A percentile compares a stretch with the other conserved stretches of the same genome.
phyloP scores from a whole-genome alignment of 2,113 vertebrate genomes.

The Ophiodon elongatus region DNA sequence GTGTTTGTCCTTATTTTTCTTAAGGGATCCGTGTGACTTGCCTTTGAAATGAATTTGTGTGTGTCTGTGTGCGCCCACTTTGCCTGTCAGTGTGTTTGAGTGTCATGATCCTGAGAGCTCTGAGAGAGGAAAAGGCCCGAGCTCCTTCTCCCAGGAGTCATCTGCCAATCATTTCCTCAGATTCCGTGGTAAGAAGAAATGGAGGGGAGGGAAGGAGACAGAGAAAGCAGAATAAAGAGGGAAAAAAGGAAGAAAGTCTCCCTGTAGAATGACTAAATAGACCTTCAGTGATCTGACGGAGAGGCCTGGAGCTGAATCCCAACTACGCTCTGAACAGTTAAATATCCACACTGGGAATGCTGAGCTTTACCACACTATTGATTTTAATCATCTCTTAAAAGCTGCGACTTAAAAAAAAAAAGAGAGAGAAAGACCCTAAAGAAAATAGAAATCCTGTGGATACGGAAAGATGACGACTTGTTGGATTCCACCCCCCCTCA shows the following conservation, averaged over 20 bases:
- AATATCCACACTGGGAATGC: conserved; percentile 67
- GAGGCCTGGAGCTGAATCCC: conserved; percentile 79
- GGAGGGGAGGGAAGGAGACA: conserved; percentile 52
- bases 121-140: conserved; percentile 69
- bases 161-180: conserved; percentile 85
- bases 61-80: conserved; percentile 11
- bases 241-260: conserved; percentile 72
- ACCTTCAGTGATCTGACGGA: conserved; percentile 80
- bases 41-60: conserved; percentile 54
- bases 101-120: conserved; percentile 74
- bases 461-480: conserved; percentile 13
- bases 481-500: conserved; percentile 25
- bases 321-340: conserved; percentile 71
- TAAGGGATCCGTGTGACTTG: conserved; percentile 57
- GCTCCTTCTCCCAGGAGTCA: conserved; percentile 80
- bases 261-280: conserved; percentile 80
- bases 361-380: conserved; percentile 77
- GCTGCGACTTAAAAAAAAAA: conserved; percentile 54
- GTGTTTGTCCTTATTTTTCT: conserved; percentile 35
- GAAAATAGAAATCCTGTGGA: conserved; percentile 47
- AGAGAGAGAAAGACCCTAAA: conserved; percentile 17
- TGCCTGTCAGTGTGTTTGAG: conserved; percentile 73
- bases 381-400: conserved; percentile 82
- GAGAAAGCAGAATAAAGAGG: conserved; percentile 59
- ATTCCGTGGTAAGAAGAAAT: conserved; percentile 66